Evolutionary conservation across 2,113 vertebrate genomes (phyloP).

Genomic region (Cyanoramphus novaezelandiae): DNA sequence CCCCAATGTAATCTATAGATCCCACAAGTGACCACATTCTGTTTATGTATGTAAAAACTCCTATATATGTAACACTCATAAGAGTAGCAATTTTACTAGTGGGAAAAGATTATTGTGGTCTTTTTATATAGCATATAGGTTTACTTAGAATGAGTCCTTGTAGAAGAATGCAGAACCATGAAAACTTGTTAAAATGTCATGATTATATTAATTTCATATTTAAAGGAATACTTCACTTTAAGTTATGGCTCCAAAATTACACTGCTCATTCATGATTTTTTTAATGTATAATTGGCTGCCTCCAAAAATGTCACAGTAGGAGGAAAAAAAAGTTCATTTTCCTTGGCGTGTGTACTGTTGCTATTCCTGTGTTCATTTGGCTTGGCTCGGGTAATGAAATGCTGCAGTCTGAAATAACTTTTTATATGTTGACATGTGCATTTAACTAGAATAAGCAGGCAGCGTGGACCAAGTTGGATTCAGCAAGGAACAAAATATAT

Average conservation of each 20-base stretch:
- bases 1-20: constrained; percentile 44
- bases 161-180: constrained; percentile 33
- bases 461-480: constrained; percentile 12
- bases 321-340: constrained; percentile 61
- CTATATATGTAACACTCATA: constrained; percentile 35
- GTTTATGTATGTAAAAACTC: constrained; percentile 22
- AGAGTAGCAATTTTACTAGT: constrained; percentile 51
- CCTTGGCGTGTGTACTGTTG: constrained; percentile 49
- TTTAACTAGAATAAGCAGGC: constrained; percentile 52
- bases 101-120: constrained; percentile 57
- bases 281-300: constrained; percentile 66
- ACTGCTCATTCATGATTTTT: constrained; percentile 71
- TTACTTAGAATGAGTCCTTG: constrained; percentile 15
- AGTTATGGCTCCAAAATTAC: constrained; percentile 57
- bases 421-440: constrained; percentile 62
- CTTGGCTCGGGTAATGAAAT: constrained; percentile 45
- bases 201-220: constrained; percentile 57
- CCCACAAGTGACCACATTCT: constrained; percentile 37
- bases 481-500: constrained; percentile 27
- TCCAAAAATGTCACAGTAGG: constrained; percentile 69
- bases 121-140: constrained; percentile 41
- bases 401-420: constrained; percentile 66
- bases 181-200: constrained; percentile 52
- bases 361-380: constrained; percentile 68
- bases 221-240: constrained; percentile 61